Evolutionary conservation across 1,140 invertebrate genomes (phyloP), one percentile per base, ranked within the genome.

Genomic region (Chironomus tepperi): DNA sequence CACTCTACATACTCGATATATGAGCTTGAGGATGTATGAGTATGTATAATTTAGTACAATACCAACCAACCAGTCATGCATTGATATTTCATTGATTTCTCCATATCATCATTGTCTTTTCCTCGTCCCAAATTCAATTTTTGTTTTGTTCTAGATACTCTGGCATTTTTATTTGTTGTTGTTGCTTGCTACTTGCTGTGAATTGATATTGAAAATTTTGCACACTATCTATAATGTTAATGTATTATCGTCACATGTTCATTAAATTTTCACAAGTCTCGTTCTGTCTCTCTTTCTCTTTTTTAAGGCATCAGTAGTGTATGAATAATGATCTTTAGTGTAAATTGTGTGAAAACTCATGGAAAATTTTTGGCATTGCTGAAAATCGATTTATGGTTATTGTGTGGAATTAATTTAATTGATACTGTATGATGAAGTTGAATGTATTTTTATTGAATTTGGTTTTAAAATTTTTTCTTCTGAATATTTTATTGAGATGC

Each of bases 211-310:
- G 24, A 34, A 12, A 57, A 57, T 57, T 57, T 57, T 57, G 47
- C 12, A 12, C 47, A 57, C n/a, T n/a, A 57, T 12, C n/a, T 57
- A 15, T 57, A 57, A n/a, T 57, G 47, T 57, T 57, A 57, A 57
- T 57, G 47, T 57, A 57, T 57, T n/a, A 57, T 57, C 47, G 47
- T 57, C 47, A 57, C 47, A 57, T 57, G 47, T 57, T 57, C 47
- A 57, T 57, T 57, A 57, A 57, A 57, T 57, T 57, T 57, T 57
- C 47, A 57, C 47, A 57, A 57, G 9, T n/a, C 12, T n/a, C n/a
- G n/a, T n/a, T n/a, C n/a, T 12, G 3, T 57, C n/a, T 57, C 12
- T 57, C 47, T 12, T 57, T 57, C 1, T 57, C 12, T 57, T 57
- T 57, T 34, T n/a, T 34, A 5, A 34, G 24, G 24, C 24, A 34